Evolutionary conservation across 2,113 vertebrate species (phyloP), one percentile per base, ranked within the genome.

Genomic region (Mus pahari): DNA sequence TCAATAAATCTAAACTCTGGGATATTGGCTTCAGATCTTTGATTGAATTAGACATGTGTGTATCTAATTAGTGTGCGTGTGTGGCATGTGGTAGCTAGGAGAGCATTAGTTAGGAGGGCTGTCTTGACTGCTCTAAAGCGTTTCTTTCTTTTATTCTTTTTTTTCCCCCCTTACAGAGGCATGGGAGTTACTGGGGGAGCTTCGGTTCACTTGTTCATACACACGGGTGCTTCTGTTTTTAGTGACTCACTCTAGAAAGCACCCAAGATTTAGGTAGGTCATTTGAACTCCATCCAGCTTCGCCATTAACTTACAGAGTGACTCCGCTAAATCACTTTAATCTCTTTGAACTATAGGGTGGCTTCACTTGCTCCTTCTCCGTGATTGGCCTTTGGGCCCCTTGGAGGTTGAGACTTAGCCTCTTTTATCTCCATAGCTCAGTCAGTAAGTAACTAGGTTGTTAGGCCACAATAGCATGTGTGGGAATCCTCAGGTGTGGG

Each of bases 191-290:
- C 79, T 90, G 90, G 74, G n/a, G n/a, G n/a, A 62, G 58, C 88
- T 92, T 93, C 71, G 14, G 1, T 70, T 66, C 58, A 39, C 64
- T 84, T 75, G 50, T 62, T 64, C 78, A 71, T 68, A 71, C 78
- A 78, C 33, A 1, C 8, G 66, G 77, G 8, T 75, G 62, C 91
- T 86, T 94, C 39, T 92, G n/a, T 90, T 64, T 78, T 58, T 64
- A 82, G 78, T 90, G 90, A 96, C 53, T 96, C 71, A 81, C 60
- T 94, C 91, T 92, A 82, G 81, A 92, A 95, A 91, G 84, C 71
- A 96, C 84, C 42, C 26, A 62, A 45, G 60, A 53, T 93, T 74
- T 62, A 83, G 83, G 55, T 42, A 75, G 88, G 84, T 53, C 86
- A 33, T 86, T 95, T 94, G 90, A 96, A 74, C 50, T 19, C n/a